Evolutionary conservation across 2,888 invertebrate species (phyloP).

Genomic region (Anarsia innoxiella): DNA sequence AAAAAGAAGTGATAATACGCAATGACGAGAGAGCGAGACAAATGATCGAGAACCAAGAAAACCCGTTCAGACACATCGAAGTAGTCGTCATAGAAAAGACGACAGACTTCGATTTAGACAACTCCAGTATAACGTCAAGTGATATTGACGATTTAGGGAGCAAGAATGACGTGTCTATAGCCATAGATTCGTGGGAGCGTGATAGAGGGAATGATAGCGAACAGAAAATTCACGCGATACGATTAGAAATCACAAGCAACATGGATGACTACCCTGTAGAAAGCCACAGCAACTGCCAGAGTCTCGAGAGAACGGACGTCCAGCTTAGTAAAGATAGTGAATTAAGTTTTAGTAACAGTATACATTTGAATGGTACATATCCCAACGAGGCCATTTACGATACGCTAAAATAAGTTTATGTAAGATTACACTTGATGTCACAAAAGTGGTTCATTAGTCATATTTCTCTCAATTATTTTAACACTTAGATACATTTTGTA

Average conservation of each 20-base stretch:
- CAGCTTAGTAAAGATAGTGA: constrained; percentile 56
- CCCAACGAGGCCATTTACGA: constrained; percentile 73
- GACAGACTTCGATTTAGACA: constrained; percentile 64
- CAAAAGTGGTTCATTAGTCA: constrained; percentile 13
- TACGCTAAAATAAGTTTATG: constrained; percentile 59
- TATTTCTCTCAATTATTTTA: constrained; percentile 4
- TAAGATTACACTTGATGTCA: constrained; percentile 10
- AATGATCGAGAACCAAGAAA: constrained; percentile 64
- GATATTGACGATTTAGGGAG: constrained; percentile 58
- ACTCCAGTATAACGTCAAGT: constrained; percentile 60
- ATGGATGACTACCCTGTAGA: constrained; percentile 59
- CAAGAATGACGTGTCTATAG: constrained; percentile 61
- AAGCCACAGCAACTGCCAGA: constrained; percentile 32
- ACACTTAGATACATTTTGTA: too few species aligned
- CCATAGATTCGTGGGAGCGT: constrained; percentile 65
- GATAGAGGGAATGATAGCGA: constrained; percentile 47
- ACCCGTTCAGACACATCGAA: constrained; percentile 69
- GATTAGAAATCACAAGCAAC: constrained; percentile 68
- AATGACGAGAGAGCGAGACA: constrained; percentile 65
- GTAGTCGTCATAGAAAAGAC: constrained; percentile 71
- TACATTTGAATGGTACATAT: constrained; percentile 73
- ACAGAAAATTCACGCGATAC: constrained; percentile 63
- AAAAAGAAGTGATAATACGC: constrained; percentile 63
- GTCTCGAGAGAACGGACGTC: constrained; percentile 48
- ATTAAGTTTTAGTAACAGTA: constrained; percentile 70